These are phyloP conservation scores for Drosophila algonquin DNA, from an alignment of 2,888 invertebrate species.

Conservation along the genomic window DNA sequence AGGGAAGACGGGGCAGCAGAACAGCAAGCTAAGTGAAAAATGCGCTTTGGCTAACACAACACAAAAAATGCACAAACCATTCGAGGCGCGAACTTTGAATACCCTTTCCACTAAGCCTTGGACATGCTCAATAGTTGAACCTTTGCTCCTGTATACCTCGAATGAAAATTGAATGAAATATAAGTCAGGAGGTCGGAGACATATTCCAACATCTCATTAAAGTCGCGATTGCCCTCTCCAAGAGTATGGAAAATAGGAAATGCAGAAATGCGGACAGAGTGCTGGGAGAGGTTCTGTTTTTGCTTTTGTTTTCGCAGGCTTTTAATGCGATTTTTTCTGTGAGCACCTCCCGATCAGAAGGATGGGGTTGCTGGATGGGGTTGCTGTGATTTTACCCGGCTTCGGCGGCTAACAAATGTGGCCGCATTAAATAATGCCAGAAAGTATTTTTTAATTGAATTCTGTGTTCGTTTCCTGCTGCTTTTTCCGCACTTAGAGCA, in stretches of 20 bases:
- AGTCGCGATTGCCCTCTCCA: neutral
- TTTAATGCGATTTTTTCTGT: slow-evolving; percentile 57
- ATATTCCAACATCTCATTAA: neutral
- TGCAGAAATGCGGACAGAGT: slow-evolving; percentile 25
- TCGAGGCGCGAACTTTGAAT: slow-evolving; percentile 4
- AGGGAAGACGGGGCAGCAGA: slow-evolving; percentile 26
- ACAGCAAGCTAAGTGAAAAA: slow-evolving; percentile 44
- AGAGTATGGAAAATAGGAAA: slow-evolving; percentile 25
- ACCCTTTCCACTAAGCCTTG: neutral
- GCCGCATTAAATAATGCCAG: slow-evolving; percentile 49
- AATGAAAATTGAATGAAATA: too few relatives aligned
- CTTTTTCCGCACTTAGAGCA: slow-evolving; percentile 21
- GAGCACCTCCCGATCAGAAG: neutral
- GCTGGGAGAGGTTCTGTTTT: slow-evolving; percentile 26
- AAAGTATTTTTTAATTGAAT: slow-evolving; percentile 47
- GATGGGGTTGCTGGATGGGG: slow-evolving; percentile 1
- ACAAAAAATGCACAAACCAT: slow-evolving; percentile 5
- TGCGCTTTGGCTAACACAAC: slow-evolving; percentile 43
- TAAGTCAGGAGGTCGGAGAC: too few relatives aligned
- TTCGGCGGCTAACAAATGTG: slow-evolving; percentile 52
- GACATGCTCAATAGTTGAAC: neutral
- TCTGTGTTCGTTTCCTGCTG: slow-evolving; percentile 22
- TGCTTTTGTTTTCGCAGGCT: slow-evolving; percentile 62
- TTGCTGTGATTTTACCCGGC: slow-evolving; percentile 49
- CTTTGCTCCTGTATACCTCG: too few relatives aligned